phyloP scores from a whole-genome alignment of 2,113 vertebrate genomes.

The Gymnorhina tibicen region DNA sequence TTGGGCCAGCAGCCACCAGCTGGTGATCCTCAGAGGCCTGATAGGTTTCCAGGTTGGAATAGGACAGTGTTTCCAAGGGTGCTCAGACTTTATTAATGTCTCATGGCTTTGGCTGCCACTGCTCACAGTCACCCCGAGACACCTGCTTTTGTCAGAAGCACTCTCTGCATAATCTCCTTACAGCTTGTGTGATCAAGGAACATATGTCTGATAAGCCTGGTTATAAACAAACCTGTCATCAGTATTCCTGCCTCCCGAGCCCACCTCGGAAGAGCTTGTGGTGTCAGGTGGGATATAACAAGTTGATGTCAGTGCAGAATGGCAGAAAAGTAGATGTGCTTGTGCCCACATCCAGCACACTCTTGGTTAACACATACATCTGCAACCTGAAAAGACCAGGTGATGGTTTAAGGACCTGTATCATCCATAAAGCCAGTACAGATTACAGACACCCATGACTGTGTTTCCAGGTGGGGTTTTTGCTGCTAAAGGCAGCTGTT shows the following conservation, averaged over 20 bases:
- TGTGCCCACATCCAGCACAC: background rate
- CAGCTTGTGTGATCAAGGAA: background rate
- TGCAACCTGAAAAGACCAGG: background rate
- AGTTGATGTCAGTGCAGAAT: background rate
- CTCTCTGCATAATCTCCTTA: background rate
- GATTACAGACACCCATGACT: background rate
- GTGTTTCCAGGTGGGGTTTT: background rate
- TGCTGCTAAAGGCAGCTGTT: background rate
- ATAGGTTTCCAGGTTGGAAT: background rate
- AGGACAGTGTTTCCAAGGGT: background rate
- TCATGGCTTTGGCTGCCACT: background rate
- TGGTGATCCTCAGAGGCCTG: background rate
- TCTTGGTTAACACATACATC: background rate
- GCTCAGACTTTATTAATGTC: background rate
- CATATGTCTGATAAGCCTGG: background rate
- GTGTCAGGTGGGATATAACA: background rate
- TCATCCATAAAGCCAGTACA: background rate
- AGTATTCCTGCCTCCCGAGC: background rate
- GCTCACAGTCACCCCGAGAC: accelerated
- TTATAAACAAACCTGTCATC: background rate
- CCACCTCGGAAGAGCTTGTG: accelerated
- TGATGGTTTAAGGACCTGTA: background rate
- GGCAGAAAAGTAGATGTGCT: background rate
- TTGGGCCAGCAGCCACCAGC: background rate
- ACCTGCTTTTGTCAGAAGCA: background rate